phyloP scores from a whole-genome alignment of 1,140 invertebrate genomes.

The Oscheius sp. region DNA sequence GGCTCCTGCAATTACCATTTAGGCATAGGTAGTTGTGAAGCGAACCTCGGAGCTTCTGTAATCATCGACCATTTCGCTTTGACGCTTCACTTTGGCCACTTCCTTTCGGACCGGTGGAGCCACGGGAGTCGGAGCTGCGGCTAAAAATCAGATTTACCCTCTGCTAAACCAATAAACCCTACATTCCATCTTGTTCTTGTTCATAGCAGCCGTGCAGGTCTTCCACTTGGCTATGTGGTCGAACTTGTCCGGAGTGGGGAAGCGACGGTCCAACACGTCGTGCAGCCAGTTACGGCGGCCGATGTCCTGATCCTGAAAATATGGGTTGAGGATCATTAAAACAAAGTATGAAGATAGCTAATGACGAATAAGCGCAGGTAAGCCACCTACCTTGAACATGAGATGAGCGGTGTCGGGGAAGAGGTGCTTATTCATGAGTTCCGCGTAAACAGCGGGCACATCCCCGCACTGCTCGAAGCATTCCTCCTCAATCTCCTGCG shows the following conservation, averaged over 20 bases:
- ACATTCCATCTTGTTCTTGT: slow-evolving; percentile 22
- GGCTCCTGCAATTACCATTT: not conserved
- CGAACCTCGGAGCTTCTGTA: too few relatives aligned
- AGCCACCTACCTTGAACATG: slow-evolving; percentile 22
- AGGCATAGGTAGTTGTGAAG: too few relatives aligned
- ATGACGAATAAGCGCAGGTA: too few relatives aligned
- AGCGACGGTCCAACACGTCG: slow-evolving; percentile 8
- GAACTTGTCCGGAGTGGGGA: slow-evolving; percentile 18
- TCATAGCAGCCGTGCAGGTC: slow-evolving; percentile 21
- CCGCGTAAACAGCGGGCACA: slow-evolving; percentile 9
- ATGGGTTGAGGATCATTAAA: not conserved
- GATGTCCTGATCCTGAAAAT: slow-evolving; percentile 27
- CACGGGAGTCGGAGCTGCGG: not conserved
- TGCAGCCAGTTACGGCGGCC: slow-evolving; percentile 30
- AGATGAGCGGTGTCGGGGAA: slow-evolving; percentile 19
- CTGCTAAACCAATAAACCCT: not conserved
- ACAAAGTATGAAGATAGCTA: too few relatives aligned
- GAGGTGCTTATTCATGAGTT: slow-evolving; percentile 12
- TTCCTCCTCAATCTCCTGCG: slow-evolving; percentile 26
- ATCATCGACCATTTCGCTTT: not conserved
- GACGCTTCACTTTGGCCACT: not conserved
- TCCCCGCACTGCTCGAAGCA: slow-evolving; percentile 12
- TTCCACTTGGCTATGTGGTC: slow-evolving; percentile 27
- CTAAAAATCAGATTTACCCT: not conserved
- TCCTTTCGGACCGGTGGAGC: not conserved